A percentile compares a stretch with the other conserved stretches of the same genome.
Evolutionary conservation across 1,140 invertebrate species (phyloP).

Genomic region (Oreohelix idahoensis): DNA sequence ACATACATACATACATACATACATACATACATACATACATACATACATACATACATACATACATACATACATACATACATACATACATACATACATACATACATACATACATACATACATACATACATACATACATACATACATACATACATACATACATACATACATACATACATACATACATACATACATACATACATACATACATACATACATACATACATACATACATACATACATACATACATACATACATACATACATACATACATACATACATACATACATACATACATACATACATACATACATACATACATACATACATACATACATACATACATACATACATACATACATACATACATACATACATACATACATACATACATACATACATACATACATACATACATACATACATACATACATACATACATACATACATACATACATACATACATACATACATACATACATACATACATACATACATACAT

Average conservation of each 20-base stretch:
- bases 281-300: too few species aligned
- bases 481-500: too few species aligned
- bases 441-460: too few species aligned
- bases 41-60: background rate
- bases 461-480: too few species aligned
- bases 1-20: background rate
- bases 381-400: too few species aligned
- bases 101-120: conserved; percentile 29
- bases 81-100: conserved; percentile 30
- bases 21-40: background rate
- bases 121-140: conserved; percentile 13
- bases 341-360: too few species aligned
- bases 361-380: too few species aligned
- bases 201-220: conserved; percentile 11
- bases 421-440: too few species aligned
- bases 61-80: conserved; percentile 22
- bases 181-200: background rate
- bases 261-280: too few species aligned
- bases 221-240: background rate
- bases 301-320: too few species aligned
- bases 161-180: conserved; percentile 9
- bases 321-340: too few species aligned
- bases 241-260: background rate
- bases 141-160: conserved; percentile 5
- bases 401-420: too few species aligned